phyloP scores from a whole-genome alignment of 92 coral and sea anemone genomes.

The Bergia puertoricense region DNA sequence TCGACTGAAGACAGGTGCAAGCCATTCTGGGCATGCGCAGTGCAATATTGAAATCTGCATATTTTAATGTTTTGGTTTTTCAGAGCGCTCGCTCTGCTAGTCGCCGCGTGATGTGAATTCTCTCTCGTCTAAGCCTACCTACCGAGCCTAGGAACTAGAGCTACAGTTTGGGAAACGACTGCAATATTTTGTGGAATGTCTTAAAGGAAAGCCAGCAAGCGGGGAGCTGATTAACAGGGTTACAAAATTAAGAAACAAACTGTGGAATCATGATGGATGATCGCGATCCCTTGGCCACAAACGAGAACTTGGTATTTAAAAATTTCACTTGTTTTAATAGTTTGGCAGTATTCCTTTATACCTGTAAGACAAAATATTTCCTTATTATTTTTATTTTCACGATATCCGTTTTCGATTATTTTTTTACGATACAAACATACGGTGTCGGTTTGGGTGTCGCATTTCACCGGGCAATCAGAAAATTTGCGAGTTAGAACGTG shows the following conservation, averaged over 20 bases:
- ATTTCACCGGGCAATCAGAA: background rate
- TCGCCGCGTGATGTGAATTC: constrained; percentile 31
- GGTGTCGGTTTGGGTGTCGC: background rate
- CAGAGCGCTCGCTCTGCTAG: constrained; percentile 21
- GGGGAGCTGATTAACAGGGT: background rate
- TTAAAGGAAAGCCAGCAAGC: background rate
- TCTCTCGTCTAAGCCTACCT: constrained; percentile 10
- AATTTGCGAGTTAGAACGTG: background rate
- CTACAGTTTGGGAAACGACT: background rate
- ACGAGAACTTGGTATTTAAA: constrained; percentile 91
- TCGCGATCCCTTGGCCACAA: constrained; percentile 82
- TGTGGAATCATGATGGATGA: constrained; percentile 73
- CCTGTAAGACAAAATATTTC: background rate
- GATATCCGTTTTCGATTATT: background rate
- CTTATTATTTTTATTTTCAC: background rate
- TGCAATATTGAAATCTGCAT: constrained; percentile 33
- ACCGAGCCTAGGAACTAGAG: background rate
- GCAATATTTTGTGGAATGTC: constrained; percentile 15
- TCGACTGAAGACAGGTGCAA: constrained; percentile 35
- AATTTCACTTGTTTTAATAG: background rate
- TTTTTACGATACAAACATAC: constrained; percentile 3
- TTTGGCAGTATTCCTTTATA: constrained; percentile 6
- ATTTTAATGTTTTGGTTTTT: constrained; percentile 42
- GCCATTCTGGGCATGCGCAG: constrained; percentile 23
- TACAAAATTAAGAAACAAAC: background rate